Percentiles rank a stretch among this genome's conserved stretches.
phyloP scores from a whole-genome alignment of 2,113 vertebrate genomes.

The Malurus alboscapulatus region DNA sequence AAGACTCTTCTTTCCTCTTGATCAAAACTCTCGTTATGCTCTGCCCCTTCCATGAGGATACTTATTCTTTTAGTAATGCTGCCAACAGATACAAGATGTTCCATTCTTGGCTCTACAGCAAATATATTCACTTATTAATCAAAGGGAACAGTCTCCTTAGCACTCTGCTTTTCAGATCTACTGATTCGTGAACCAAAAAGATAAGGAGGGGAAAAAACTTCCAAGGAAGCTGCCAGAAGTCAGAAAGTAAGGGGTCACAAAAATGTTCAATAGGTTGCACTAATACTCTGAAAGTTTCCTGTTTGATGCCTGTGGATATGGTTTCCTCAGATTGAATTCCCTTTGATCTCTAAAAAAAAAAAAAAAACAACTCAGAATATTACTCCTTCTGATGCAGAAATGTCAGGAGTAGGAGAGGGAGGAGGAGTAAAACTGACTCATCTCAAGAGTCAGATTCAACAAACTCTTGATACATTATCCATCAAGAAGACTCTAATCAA shows the following conservation, averaged over 20 bases:
- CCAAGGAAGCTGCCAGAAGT: conserved; percentile 15
- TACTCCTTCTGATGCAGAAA: conserved; percentile 40
- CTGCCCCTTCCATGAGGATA: conserved; percentile 14
- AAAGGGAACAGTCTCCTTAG: conserved; percentile 38
- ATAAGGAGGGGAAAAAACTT: not conserved
- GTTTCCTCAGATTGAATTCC: conserved; percentile 1
- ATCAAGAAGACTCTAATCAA: not conserved
- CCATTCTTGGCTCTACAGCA: conserved; percentile 45
- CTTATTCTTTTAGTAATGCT: conserved; percentile 21
- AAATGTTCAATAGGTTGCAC: not conserved
- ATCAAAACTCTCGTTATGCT: conserved; percentile 1
- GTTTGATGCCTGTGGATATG: not conserved
- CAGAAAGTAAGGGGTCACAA: not conserved
- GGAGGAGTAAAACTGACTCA: conserved; percentile 60
- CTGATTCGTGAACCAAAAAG: conserved; percentile 28
- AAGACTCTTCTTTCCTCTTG: not conserved
- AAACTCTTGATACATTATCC: conserved; percentile 15
- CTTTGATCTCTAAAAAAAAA: conserved; percentile 25
- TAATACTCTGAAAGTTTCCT: conserved; percentile 3
- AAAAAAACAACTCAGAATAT: conserved; percentile 13
- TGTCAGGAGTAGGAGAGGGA: conserved; percentile 38
- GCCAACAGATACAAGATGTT: conserved; percentile 60
- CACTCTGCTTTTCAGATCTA: conserved; percentile 28
- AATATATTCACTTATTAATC: conserved; percentile 62
- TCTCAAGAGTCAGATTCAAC: conserved; percentile 30